phyloP scores from a whole-genome alignment of 2,797 vertebrate species.

The Enteromius anoplus region DNA sequence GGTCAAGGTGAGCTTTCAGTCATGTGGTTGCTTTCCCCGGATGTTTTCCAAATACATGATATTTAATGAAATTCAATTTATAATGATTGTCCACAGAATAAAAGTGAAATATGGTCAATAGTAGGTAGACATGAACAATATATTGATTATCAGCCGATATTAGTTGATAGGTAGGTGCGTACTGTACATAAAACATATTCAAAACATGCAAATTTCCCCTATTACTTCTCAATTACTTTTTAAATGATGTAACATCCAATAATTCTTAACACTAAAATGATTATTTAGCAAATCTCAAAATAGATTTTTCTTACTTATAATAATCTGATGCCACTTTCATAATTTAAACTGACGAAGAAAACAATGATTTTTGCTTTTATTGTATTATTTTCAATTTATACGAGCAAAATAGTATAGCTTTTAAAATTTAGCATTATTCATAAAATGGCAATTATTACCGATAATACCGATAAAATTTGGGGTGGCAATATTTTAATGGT shows the following conservation, averaged over 20 bases:
- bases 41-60: background rate
- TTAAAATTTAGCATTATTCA: background rate
- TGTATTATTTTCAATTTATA: background rate
- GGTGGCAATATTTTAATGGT: background rate
- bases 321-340: background rate
- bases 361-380: background rate
- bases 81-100: background rate
- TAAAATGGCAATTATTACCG: background rate
- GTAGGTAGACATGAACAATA: background rate
- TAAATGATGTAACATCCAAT: background rate
- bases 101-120: background rate
- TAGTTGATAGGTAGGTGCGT: background rate
- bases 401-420: background rate
- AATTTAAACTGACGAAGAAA: background rate
- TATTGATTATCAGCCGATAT: background rate
- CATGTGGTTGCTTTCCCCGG: background rate
- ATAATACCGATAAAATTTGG: background rate
- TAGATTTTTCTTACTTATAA: background rate
- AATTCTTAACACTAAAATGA: background rate
- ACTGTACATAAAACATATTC: background rate
- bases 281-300: background rate
- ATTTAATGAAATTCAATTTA: background rate
- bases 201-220: background rate
- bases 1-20: constrained; percentile 85
- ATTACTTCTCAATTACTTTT: background rate